Conservation (phyloP, 2,888 invertebrate genomes). For the Trimorus sp. region DNA sequence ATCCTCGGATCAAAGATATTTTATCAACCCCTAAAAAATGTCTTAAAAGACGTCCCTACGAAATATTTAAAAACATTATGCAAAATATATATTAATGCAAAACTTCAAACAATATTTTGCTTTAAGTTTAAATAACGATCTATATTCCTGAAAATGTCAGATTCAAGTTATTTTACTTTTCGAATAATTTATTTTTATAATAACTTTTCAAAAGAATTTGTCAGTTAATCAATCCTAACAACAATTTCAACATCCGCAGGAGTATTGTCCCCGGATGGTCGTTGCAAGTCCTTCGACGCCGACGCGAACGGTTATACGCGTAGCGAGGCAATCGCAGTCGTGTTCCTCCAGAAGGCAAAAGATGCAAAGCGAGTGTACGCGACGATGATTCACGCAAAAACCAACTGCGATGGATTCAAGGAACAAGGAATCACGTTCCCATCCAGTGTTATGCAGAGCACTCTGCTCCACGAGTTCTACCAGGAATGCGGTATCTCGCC, state of each 20-base stretch:
- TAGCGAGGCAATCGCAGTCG: slow-evolving; percentile 89
- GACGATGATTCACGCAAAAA: slow-evolving; percentile 83
- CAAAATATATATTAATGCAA: too few relatives aligned
- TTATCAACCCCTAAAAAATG: too few relatives aligned
- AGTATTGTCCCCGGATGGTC: slow-evolving; percentile 91
- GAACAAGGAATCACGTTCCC: slow-evolving; percentile 80
- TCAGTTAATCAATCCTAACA: not conserved
- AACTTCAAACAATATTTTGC: too few relatives aligned
- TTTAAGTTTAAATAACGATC: too few relatives aligned
- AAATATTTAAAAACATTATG: too few relatives aligned
- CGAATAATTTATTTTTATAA: too few relatives aligned
- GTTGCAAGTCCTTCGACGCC: slow-evolving; percentile 95
- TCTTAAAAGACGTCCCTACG: too few relatives aligned
- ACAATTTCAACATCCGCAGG: slow-evolving; percentile 79
- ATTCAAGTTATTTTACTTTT: too few relatives aligned
- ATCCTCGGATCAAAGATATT: too few relatives aligned
- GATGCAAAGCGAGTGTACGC: slow-evolving; percentile 82
- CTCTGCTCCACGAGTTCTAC: slow-evolving; percentile 84
- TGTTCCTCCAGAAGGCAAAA: slow-evolving; percentile 86
- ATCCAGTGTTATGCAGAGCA: slow-evolving; percentile 75
- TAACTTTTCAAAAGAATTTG: not conserved
- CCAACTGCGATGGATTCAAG: slow-evolving; percentile 84
- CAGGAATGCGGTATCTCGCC: slow-evolving; percentile 84
- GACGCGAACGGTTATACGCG: slow-evolving; percentile 91
- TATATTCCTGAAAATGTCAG: not conserved